These are phyloP conservation scores for Drosophila willistoni DNA, from an alignment of 1,140 invertebrate species.

Conservation along the genomic window DNA sequence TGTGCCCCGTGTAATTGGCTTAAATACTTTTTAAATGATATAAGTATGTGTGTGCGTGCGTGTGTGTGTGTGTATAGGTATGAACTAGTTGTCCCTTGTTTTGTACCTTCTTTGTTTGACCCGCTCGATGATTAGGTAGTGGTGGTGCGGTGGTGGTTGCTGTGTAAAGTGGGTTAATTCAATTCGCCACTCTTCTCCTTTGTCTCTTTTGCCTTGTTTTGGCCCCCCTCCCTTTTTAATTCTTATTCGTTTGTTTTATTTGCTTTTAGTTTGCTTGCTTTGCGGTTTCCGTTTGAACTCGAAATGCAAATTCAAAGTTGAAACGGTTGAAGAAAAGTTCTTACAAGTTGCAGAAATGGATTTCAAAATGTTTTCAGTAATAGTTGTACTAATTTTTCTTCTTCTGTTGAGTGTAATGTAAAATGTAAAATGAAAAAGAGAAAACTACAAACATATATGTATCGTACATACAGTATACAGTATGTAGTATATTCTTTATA, in stretches of 20 bases:
- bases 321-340: too few species aligned
- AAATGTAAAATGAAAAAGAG: too few species aligned
- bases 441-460: not conserved
- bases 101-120: conserved; percentile 46
- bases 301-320: not conserved
- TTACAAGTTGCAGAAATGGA: too few species aligned
- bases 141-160: not conserved
- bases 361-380: too few species aligned
- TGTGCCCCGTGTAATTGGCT: conserved; percentile 69
- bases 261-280: not conserved
- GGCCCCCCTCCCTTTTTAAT: not conserved
- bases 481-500: conserved; percentile 18
- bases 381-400: too few species aligned
- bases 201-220: not conserved
- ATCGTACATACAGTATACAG: too few species aligned
- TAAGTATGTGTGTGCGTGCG: conserved; percentile 17
- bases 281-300: conserved; percentile 2
- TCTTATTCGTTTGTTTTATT: conserved; percentile 3
- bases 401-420: too few species aligned
- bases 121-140: not conserved
- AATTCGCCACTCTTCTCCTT: conserved; percentile 5
- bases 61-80: conserved; percentile 15
- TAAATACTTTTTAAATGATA: conserved; percentile 57
- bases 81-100: conserved; percentile 9
- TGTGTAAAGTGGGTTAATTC: conserved; percentile 36